A percentile compares a stretch with the other conserved stretches of the same genome.
These are phyloP conservation scores for Halcyon malimbica DNA, from an alignment of 2,113 vertebrate species.

Conservation along the genomic window DNA sequence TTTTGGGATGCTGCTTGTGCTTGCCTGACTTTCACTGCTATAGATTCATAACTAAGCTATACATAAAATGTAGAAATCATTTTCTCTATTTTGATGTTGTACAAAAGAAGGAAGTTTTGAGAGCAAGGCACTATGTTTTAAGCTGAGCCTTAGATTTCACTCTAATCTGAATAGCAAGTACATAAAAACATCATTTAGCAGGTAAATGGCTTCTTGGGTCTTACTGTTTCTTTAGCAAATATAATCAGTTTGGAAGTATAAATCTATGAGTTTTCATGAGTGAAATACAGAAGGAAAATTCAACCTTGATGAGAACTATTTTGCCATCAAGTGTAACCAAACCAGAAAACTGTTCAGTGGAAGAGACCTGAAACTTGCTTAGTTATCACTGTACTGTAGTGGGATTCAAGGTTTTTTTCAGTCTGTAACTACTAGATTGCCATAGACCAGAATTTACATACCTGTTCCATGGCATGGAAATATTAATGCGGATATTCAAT, in stretches of 20 bases:
- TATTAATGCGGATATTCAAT: background rate
- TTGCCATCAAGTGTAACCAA: background rate
- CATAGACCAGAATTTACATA: background rate
- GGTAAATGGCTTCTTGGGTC: background rate
- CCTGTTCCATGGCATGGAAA: background rate
- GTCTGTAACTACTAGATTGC: background rate
- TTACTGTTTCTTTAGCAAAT: background rate
- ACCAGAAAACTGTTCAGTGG: background rate
- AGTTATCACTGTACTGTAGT: no score
- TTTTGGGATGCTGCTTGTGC: background rate
- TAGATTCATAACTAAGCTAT: background rate
- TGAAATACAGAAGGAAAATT: background rate
- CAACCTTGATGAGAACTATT: background rate
- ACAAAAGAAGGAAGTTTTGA: background rate
- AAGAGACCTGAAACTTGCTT: background rate
- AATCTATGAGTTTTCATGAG: background rate
- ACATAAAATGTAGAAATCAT: background rate
- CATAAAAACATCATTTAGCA: background rate
- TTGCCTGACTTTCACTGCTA: background rate
- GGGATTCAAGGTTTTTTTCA: background rate
- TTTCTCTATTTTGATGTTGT: background rate
- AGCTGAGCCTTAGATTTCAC: background rate
- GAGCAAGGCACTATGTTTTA: background rate
- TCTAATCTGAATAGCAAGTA: background rate
- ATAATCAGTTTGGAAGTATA: background rate